A percentile compares a stretch with the other conserved stretches of the same genome.
Evolutionary conservation across 1,140 invertebrate species (phyloP).

Genomic region (Aphelinus atriplicis): DNA sequence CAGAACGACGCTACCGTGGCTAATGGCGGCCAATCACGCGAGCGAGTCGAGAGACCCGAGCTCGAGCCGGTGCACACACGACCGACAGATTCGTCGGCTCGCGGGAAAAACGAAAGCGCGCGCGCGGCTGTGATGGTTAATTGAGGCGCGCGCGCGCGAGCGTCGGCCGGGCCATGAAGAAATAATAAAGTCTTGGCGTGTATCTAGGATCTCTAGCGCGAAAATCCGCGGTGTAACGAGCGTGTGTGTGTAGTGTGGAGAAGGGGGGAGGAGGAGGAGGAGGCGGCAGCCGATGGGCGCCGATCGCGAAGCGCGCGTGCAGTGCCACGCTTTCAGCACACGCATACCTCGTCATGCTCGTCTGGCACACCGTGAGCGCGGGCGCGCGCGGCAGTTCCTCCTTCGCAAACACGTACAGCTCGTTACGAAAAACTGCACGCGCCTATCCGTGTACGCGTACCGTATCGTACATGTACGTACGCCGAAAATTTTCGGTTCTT

Average conservation of each 20-base stretch:
- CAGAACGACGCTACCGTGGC: neutral
- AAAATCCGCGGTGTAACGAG: conserved; percentile 25
- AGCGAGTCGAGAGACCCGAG: neutral
- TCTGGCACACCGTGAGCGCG: conserved; percentile 42
- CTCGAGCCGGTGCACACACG: neutral
- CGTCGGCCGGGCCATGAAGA: conserved; percentile 1
- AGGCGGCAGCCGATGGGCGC: neutral
- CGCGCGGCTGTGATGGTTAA: conserved; percentile 37
- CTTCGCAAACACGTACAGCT: too few relatives aligned
- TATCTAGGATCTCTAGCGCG: neutral
- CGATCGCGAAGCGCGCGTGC: conserved; percentile 27
- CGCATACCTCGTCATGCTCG: conserved; percentile 56
- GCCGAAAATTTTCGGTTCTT: too few relatives aligned
- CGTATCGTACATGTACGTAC: too few relatives aligned
- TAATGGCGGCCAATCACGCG: neutral
- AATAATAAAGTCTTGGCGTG: neutral
- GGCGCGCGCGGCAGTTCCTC: neutral
- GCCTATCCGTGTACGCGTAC: too few relatives aligned
- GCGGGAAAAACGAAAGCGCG: conserved; percentile 30
- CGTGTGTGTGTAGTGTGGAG: neutral
- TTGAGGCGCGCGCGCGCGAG: conserved; percentile 24
- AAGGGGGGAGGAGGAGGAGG: too few relatives aligned
- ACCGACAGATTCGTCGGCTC: neutral
- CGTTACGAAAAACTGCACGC: too few relatives aligned
- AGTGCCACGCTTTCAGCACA: conserved; percentile 58